These are phyloP conservation scores for Poecilia velifera DNA, from an alignment of 2,797 vertebrate genomes.

Conservation along the genomic window DNA sequence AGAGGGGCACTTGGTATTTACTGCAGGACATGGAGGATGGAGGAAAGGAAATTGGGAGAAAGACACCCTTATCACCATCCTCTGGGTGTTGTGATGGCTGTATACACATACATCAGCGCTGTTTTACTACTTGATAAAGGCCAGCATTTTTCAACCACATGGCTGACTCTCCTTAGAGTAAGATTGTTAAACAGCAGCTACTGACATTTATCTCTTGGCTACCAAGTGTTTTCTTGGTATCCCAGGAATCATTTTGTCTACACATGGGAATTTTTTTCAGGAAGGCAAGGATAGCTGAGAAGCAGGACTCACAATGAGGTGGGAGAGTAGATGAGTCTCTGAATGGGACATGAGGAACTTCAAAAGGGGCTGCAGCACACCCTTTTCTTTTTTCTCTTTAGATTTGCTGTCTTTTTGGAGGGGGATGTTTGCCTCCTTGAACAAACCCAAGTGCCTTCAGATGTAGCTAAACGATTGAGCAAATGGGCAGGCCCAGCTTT, in stretches of 20 bases:
- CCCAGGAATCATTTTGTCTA: slow-evolving; percentile 57
- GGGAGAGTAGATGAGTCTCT: slow-evolving; percentile 72
- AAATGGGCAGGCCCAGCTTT: slow-evolving; percentile 84
- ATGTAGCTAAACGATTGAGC: slow-evolving; percentile 87
- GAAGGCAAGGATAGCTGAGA: slow-evolving; percentile 53
- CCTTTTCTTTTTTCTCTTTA: slow-evolving; percentile 70
- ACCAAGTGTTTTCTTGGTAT: slow-evolving; percentile 49
- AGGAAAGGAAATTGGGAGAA: slow-evolving; percentile 55
- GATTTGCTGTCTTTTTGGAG: slow-evolving; percentile 87
- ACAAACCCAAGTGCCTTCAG: slow-evolving; percentile 85
- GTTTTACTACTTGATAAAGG: slow-evolving; percentile 49
- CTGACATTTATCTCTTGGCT: slow-evolving; percentile 26
- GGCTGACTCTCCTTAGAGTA: slow-evolving; percentile 20
- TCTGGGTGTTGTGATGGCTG: slow-evolving; percentile 34
- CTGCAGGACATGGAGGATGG: slow-evolving; percentile 73
- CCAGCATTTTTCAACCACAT: slow-evolving; percentile 37
- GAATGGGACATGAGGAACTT: slow-evolving; percentile 76
- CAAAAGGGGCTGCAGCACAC: slow-evolving; percentile 71
- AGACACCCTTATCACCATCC: slow-evolving; percentile 53
- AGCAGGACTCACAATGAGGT: slow-evolving; percentile 53
- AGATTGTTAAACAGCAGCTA: slow-evolving; percentile 34
- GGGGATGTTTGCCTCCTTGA: slow-evolving; percentile 77
- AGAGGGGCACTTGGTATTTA: slow-evolving; percentile 77
- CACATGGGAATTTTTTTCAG: slow-evolving; percentile 51
- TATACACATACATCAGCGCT: slow-evolving; percentile 43